Evolutionary conservation across 1,140 invertebrate species (phyloP), one percentile per base, ranked within the genome.

Genomic region (Prorops nasuta): DNA sequence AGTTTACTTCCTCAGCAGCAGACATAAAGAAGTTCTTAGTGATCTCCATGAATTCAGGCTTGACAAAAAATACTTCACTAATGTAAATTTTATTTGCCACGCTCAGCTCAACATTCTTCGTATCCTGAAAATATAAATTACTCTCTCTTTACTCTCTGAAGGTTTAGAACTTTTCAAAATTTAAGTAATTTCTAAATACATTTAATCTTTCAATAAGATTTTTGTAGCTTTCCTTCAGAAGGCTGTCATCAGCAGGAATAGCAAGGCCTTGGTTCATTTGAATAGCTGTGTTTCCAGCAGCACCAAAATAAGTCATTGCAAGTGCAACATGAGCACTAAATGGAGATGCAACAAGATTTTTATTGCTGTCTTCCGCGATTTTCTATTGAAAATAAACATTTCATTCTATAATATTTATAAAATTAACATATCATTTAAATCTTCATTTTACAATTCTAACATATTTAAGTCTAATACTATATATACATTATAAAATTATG

Each of bases 71-170:
- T 1, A 10, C 9, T 0, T 64, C 3, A 9, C 19, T 24, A 1
- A 60, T 1, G 22, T 71, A 78, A 2, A 74, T 50, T 21, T 68
- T 74, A 34, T 74, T 74, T 1, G 71, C 72, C 6, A 76, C 6
- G 6, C 54, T 44, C 6, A 77, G 44, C 15, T 65, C 62, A 12
- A 74, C 69, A 2, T 65, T 54, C 4, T 67, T 36, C 15, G 64
- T 52, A 34, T 54, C 57, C 71, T 76, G 43, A 0, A 63, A 59
- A 10, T 7, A 52, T 18, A 0, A 4, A 38, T 7, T 16, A 16
- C 16, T 3, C 2, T n/a, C n/a, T n/a, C n/a, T n/a, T n/a, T n/a
- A n/a, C n/a, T n/a, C n/a, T n/a, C n/a, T n/a, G n/a, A n/a, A n/a
- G n/a, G n/a, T n/a, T n/a, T n/a, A n/a, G n/a, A n/a, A n/a, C n/a